These are phyloP conservation scores for Centrocercus urophasianus DNA, from an alignment of 2,113 vertebrate genomes.

Conservation along the genomic window DNA sequence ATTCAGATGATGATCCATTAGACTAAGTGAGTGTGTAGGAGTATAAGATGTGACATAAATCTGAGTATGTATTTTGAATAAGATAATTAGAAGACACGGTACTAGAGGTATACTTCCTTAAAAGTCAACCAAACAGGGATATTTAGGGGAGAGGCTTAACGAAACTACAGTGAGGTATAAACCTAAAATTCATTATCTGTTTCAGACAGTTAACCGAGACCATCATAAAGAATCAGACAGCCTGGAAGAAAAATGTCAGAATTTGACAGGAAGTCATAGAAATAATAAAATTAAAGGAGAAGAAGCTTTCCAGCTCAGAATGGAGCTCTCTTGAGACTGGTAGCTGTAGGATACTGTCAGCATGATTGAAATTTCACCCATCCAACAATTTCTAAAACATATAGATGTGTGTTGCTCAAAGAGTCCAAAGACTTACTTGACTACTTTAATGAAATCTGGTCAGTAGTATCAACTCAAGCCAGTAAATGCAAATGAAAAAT, in stretches of 20 bases:
- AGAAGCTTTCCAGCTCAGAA: neutral
- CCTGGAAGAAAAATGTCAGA: neutral
- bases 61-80: neutral
- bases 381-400: neutral
- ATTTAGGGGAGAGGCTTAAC: neutral
- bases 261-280: neutral
- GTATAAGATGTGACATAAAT: neutral
- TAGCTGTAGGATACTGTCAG: neutral
- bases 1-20: neutral
- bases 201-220: neutral
- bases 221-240: rapidly evolving
- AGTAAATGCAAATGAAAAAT: neutral
- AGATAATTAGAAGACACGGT: neutral
- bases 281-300: neutral
- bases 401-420: rapidly evolving
- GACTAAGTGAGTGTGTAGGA: neutral
- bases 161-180: neutral
- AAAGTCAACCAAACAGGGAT: neutral
- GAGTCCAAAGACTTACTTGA: neutral
- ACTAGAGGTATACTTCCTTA: neutral
- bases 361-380: neutral
- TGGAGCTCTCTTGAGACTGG: rapidly evolving
- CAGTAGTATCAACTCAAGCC: neutral
- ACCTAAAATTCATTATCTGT: neutral
- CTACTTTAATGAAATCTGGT: neutral